Conservation (phyloP, 2,113 vertebrate genomes). For the Hemichromis elongatus region DNA sequence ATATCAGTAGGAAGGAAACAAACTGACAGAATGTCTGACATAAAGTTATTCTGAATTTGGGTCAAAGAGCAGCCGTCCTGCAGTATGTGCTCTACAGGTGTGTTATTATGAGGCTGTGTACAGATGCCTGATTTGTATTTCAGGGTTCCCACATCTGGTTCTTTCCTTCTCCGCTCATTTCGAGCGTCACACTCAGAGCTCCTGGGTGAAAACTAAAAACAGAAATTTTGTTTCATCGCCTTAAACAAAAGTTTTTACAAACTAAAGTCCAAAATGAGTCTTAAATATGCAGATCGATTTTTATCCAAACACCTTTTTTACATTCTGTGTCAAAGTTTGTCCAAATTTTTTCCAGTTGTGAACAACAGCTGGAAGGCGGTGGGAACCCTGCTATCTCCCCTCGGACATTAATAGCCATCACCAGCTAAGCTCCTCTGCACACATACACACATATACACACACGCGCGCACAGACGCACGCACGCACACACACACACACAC, state of each 20-base stretch:
- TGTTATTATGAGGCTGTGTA: constrained; percentile 49
- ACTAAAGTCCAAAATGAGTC: not conserved
- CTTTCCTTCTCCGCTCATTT: not conserved
- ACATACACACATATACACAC: not conserved
- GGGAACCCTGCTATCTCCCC: constrained; percentile 31
- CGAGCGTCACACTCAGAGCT: not conserved
- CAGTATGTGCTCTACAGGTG: constrained; percentile 29
- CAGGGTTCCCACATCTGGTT: not conserved
- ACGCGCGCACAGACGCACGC: not conserved
- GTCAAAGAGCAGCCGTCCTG: constrained; percentile 14
- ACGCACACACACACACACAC: not conserved
- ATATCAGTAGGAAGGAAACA: accelerated
- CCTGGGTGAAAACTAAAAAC: not conserved
- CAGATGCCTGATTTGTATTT: not conserved
- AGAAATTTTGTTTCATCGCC: not conserved
- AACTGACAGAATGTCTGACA: accelerated
- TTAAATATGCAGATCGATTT: not conserved
- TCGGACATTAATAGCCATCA: constrained; percentile 16
- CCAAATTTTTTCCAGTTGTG: not conserved
- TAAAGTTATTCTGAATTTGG: not conserved
- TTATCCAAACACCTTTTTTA: not conserved
- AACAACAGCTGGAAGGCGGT: not conserved
- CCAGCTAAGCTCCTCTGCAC: constrained; percentile 14
- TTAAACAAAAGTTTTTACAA: not conserved
- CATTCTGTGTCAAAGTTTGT: accelerated